Evolutionary conservation across 2,888 invertebrate species (phyloP).

Genomic region (Meteorus cinctellus): DNA sequence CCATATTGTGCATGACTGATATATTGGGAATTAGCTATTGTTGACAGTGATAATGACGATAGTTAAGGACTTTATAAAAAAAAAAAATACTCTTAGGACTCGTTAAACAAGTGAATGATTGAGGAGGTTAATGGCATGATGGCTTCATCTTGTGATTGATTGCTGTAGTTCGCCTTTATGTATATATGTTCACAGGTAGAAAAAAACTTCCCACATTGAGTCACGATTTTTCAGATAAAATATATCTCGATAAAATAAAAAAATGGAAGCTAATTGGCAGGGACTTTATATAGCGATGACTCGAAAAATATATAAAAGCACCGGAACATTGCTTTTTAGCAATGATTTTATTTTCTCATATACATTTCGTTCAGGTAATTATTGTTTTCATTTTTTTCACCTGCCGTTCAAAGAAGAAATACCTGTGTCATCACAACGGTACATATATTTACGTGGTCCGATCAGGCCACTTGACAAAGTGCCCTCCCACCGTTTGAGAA

Average conservation of each 20-base stretch:
- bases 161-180: constrained; percentile 3
- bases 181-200: background rate
- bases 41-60: constrained; percentile 10
- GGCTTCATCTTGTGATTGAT: constrained; percentile 17
- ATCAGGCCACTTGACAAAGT: constrained; percentile 39
- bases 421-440: constrained; percentile 38
- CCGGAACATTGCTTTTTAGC: constrained; percentile 13
- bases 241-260: background rate
- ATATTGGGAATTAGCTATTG: background rate
- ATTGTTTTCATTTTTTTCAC: constrained; percentile 28
- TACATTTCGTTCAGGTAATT: constrained; percentile 21
- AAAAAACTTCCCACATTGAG: constrained; percentile 5
- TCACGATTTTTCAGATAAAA: background rate
- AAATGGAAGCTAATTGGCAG: constrained; percentile 1
- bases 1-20: background rate
- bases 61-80: too few relatives aligned
- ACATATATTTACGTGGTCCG: constrained; percentile 5
- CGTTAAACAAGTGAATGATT: constrained; percentile 24
- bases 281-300: background rate
- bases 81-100: constrained; percentile 30
- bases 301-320: background rate
- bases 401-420: constrained; percentile 20
- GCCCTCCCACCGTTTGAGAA: constrained; percentile 37
- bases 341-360: constrained; percentile 20
- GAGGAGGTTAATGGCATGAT: constrained; percentile 36